Base-by-base conservation (phyloP, 2,888 invertebrate genomes). In the Eupithecia exiguata region DNA sequence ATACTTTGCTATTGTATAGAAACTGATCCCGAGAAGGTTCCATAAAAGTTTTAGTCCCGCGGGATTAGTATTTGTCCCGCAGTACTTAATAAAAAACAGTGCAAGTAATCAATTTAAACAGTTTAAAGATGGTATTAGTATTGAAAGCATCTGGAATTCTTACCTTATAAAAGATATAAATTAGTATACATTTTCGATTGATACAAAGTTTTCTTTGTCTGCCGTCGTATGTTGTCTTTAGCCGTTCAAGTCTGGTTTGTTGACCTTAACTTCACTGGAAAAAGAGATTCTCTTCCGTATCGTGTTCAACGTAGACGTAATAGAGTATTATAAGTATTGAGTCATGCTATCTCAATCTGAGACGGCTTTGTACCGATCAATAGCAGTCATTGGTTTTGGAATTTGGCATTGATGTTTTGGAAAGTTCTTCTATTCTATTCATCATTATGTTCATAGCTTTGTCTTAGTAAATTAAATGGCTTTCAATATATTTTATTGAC, bases 241-340 rank as follows among this genome's bases (percentile, higher is more conserved):
- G 43, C 69, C 68, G 67, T 69, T 69, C 58, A 40, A 65, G 69
- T 77, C 74, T 74, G 71, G 79, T 77, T 76, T 74, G 70, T 74
- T 74, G 74, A 77, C 77, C 76, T 78, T 79, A 49, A 35, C 49
- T 71, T 62, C 75, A 40, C 62, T 46, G 78, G 76, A 77, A 79
- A 62, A 71, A 73, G 68, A 69, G 67, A 74, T 78, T 74, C 61
- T 46, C 74, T 80, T 78, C 78, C 78, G 77, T 53, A 63, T 73
- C 69, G 43, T 74, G 68, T 73, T 63, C 68, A 69, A 70, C 62
- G 36, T n/a, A 65, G 63, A 65, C 63, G 67, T 69, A 75, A 68
- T 67, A 58, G 40, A 18, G 58, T 38, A 67, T 62, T 65, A 74
- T 74, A 68, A 74, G 70, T 68, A 74, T 73, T 76, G 79, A 74